phyloP scores from a whole-genome alignment of 1,140 invertebrate species.

The Spodoptera litura region DNA sequence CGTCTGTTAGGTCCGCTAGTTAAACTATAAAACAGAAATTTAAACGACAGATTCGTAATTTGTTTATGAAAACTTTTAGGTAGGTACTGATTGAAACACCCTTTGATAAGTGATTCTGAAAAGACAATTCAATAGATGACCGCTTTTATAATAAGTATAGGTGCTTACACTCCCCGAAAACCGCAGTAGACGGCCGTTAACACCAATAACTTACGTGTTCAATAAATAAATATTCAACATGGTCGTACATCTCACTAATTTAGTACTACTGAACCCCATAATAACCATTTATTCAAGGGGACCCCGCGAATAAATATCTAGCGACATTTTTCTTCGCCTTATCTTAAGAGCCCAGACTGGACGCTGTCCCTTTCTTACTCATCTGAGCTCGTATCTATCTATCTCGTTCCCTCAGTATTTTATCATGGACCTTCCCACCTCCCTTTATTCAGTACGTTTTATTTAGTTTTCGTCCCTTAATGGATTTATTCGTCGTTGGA shows the following conservation, averaged over 20 bases:
- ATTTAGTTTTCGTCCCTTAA: conserved; percentile 81
- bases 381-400: conserved; percentile 31
- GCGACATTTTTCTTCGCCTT: conserved; percentile 84
- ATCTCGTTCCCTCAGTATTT: conserved; percentile 64
- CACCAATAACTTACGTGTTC: conserved; percentile 68
- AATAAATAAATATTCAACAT: conserved; percentile 82
- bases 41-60: too few relatives aligned
- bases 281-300: conserved; percentile 79
- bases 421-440: conserved; percentile 65
- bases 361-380: conserved; percentile 58
- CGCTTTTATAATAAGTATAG: conserved; percentile 2
- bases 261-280: conserved; percentile 80
- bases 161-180: conserved; percentile 52
- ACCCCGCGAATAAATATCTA: conserved; percentile 79
- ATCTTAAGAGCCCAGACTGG: conserved; percentile 78
- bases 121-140: conserved; percentile 22
- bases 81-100: not conserved
- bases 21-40: too few relatives aligned
- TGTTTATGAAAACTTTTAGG: too few relatives aligned
- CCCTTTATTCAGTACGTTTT: conserved; percentile 76
- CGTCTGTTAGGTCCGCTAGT: too few relatives aligned
- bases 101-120: not conserved
- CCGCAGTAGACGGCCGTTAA: conserved; percentile 32
- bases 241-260: conserved; percentile 82
- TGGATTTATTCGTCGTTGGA: conserved; percentile 75